phyloP scores from a whole-genome alignment of 2,113 vertebrate species.

The Gavialis gangeticus region DNA sequence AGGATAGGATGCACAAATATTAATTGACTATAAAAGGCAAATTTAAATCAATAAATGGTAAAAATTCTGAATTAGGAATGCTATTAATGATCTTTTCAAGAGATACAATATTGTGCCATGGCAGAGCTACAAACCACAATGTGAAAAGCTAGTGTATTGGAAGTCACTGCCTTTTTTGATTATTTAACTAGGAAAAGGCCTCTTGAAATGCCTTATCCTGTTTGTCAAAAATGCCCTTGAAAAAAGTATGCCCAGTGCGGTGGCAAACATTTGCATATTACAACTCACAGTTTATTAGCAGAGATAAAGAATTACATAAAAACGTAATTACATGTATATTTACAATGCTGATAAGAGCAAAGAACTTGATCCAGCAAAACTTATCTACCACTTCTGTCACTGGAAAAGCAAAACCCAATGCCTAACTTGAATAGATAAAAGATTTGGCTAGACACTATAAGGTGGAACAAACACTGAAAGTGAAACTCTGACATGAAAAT shows the following conservation, averaged over 20 bases:
- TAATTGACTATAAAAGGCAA: neutral
- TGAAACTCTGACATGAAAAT: slow-evolving; percentile 18
- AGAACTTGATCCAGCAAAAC: slow-evolving; percentile 35
- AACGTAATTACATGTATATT: slow-evolving; percentile 42
- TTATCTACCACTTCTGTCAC: slow-evolving; percentile 48
- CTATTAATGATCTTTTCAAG: neutral
- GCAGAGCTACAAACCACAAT: neutral
- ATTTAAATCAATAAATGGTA: neutral
- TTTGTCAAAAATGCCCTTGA: slow-evolving; percentile 53
- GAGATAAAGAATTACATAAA: slow-evolving; percentile 36
- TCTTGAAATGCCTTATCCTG: neutral
- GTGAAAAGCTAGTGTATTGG: neutral
- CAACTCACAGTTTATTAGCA: slow-evolving; percentile 38
- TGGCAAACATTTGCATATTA: slow-evolving; percentile 60
- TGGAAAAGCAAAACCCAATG: slow-evolving; percentile 15
- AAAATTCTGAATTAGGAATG: neutral
- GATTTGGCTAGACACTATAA: slow-evolving; percentile 41
- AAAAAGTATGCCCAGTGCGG: slow-evolving; percentile 24
- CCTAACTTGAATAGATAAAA: slow-evolving; percentile 48
- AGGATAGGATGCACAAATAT: neutral
- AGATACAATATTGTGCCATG: neutral
- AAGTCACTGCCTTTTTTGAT: neutral
- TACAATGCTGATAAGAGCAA: slow-evolving; percentile 64
- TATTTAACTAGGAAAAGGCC: neutral
- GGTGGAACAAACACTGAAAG: slow-evolving; percentile 46